phyloP scores from a whole-genome alignment of 2,888 invertebrate species.

The Sepiola atlantica region DNA sequence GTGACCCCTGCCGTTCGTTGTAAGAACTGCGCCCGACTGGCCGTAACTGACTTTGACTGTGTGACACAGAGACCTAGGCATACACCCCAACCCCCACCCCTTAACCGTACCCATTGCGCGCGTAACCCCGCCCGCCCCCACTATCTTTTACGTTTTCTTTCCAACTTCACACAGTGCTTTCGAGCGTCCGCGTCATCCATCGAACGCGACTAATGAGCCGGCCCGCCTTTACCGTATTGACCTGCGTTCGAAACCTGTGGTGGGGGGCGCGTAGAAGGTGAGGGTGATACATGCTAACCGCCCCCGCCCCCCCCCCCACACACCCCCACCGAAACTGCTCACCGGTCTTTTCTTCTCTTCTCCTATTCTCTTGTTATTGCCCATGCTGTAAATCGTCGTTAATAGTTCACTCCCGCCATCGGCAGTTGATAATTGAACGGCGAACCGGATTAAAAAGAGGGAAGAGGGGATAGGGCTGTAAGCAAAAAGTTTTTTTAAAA shows the following conservation, averaged over 20 bases:
- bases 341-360: too few relatives aligned
- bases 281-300: too few relatives aligned
- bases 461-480: too few relatives aligned
- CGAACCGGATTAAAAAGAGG: not conserved
- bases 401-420: not conserved
- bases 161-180: too few relatives aligned
- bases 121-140: too few relatives aligned
- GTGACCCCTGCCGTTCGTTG: not conserved
- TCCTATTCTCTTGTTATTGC: not conserved
- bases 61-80: not conserved
- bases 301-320: too few relatives aligned
- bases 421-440: not conserved
- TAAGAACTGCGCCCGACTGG: not conserved
- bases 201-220: not conserved
- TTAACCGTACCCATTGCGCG: too few relatives aligned
- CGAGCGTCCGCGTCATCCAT: not conserved
- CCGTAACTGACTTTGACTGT: not conserved
- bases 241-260: not conserved
- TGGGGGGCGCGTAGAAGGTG: not conserved
- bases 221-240: not conserved
- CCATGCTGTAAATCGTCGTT: not conserved
- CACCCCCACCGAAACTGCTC: too few relatives aligned
- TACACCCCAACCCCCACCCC: too few relatives aligned
- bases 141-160: too few relatives aligned
- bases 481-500: too few relatives aligned